These are phyloP conservation scores for Ennomos fuscantarius DNA, from an alignment of 2,888 invertebrate genomes.

Conservation along the genomic window DNA sequence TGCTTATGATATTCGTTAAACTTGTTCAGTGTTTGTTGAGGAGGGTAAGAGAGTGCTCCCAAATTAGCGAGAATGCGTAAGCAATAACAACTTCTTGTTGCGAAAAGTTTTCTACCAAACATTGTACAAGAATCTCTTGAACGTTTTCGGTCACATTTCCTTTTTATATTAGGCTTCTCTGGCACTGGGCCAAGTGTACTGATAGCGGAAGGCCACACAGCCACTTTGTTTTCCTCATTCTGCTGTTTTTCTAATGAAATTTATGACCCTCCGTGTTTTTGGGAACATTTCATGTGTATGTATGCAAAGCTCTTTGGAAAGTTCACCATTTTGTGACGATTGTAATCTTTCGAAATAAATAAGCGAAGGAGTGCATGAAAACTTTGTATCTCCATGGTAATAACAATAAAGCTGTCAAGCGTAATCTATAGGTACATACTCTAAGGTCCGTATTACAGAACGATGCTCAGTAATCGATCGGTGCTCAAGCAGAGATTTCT, in stretches of 20 bases:
- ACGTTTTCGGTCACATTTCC: constrained; percentile 33
- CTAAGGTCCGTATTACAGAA: too few relatives aligned
- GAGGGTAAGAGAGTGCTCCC: too few relatives aligned
- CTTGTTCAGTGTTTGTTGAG: too few relatives aligned
- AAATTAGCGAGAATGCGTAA: too few relatives aligned
- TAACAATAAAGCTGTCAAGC: constrained; percentile 2
- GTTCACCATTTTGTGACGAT: neutral
- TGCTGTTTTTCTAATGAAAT: constrained; percentile 37
- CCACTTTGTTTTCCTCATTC: constrained; percentile 37
- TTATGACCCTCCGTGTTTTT: constrained; percentile 25
- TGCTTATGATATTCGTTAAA: too few relatives aligned
- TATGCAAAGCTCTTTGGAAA: constrained; percentile 2
- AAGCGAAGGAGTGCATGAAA: neutral
- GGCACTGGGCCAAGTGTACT: constrained; percentile 45
- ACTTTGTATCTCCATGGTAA: neutral
- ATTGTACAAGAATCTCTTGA: neutral
- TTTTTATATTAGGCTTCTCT: constrained; percentile 45
- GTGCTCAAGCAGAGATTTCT: too few relatives aligned
- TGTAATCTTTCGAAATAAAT: too few relatives aligned
- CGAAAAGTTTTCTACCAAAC: neutral
- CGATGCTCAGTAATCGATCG: too few relatives aligned
- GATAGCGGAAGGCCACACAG: constrained; percentile 40
- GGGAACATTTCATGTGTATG: constrained; percentile 3
- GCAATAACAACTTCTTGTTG: neutral
- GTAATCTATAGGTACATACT: neutral